Percentiles rank a stretch among this genome's conserved stretches.
phyloP scores from a whole-genome alignment of 2,797 vertebrate species.

The Chrysolophus pictus region DNA sequence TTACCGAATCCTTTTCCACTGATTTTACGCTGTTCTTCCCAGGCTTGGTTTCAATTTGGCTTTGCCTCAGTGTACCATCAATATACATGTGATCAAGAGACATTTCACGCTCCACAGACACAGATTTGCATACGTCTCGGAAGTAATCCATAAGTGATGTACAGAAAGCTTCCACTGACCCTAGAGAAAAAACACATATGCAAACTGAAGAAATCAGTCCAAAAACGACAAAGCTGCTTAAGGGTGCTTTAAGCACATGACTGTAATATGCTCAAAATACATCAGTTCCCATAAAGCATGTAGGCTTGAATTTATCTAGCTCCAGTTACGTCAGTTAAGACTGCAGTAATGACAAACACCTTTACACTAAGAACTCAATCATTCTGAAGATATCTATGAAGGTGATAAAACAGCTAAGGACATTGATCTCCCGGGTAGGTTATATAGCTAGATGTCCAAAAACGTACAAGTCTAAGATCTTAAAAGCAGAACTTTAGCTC shows the following conservation, averaged over 20 bases:
- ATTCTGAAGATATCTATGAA: not conserved
- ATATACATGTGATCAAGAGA: constrained; percentile 81
- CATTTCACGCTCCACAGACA: constrained; percentile 65
- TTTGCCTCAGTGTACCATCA: constrained; percentile 79
- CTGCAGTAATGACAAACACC: not conserved
- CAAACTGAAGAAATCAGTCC: not conserved
- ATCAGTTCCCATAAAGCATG: not conserved
- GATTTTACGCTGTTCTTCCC: constrained; percentile 82
- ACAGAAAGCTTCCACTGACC: constrained; percentile 80
- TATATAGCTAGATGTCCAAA: not conserved
- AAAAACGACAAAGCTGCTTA: not conserved
- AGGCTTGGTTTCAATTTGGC: constrained; percentile 73
- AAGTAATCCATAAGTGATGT: constrained; percentile 75
- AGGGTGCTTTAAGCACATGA: not conserved
- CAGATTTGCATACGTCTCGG: constrained; percentile 61
- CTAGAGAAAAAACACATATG: constrained; percentile 70
- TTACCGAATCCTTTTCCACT: constrained; percentile 84
- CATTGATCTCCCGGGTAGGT: not conserved
- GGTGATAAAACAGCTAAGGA: not conserved
- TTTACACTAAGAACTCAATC: not conserved
- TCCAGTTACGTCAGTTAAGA: not conserved
- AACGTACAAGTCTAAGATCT: not conserved
- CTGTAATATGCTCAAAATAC: not conserved
- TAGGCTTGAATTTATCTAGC: not conserved
- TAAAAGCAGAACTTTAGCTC: not conserved